Evolutionary conservation across 1,140 invertebrate species (phyloP).

Genomic region (Papilio glaucus): DNA sequence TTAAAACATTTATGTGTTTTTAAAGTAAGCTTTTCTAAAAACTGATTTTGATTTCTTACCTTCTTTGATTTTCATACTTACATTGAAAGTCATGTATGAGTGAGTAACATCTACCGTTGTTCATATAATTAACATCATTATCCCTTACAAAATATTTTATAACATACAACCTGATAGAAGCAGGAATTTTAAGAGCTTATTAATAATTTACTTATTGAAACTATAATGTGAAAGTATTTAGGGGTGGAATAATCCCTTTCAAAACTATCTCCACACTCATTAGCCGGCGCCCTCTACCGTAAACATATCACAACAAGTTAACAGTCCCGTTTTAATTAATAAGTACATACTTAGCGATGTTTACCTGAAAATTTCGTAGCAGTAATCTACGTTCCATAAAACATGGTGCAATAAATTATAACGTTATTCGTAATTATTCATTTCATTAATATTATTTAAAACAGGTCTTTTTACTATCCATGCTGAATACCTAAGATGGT

Average conservation of each 20-base stretch:
- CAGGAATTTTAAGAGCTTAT: conserved; percentile 22
- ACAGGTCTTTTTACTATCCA: no score
- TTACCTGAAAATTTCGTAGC: conserved; percentile 43
- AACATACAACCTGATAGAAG: not conserved
- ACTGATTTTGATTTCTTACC: no score
- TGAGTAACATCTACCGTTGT: no score
- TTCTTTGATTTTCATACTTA: no score
- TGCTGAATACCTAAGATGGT: no score
- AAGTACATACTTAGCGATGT: conserved; percentile 45
- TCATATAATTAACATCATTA: no score
- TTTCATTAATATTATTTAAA: not conserved
- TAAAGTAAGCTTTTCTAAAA: no score
- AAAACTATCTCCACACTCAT: conserved; percentile 43
- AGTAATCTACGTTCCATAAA: conserved; percentile 17
- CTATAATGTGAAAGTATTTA: conserved; percentile 34
- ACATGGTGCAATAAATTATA: conserved; percentile 8
- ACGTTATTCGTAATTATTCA: not conserved
- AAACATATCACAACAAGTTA: conserved; percentile 47
- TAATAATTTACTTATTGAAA: conserved; percentile 30
- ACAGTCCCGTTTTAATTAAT: conserved; percentile 47
- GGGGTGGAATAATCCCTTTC: conserved; percentile 25
- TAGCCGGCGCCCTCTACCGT: conserved; percentile 42
- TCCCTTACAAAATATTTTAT: not conserved
- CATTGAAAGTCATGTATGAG: no score
- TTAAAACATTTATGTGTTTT: no score